Base-by-base conservation (phyloP, 2,888 invertebrate species). In the Diplazon laetatorius region DNA sequence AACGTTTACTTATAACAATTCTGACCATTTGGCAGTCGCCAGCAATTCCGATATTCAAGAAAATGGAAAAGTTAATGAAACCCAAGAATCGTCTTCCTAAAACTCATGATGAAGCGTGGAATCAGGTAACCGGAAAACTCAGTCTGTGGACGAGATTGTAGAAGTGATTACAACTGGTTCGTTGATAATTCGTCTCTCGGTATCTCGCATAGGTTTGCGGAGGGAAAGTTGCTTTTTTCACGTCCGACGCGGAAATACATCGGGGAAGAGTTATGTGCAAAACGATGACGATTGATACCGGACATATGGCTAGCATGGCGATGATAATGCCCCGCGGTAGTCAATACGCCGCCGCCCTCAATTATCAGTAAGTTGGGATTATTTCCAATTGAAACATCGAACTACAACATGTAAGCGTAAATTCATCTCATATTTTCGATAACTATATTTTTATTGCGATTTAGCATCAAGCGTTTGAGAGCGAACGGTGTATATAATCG, bases 141-240 rank as follows among this genome's bases (percentile, higher is more conserved):
- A 22, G 42, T 25, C 4, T 4, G n/a, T n/a, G 12, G 42, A n/a
- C 4, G n/a, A 42, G 37, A n/a, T n/a, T 2, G n/a, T 1, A 42
- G 14, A 8, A 10, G 5, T 30, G 16, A 48, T 20, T 8, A 1
- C n/a, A n/a, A n/a, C n/a, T 10, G 6, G 9, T 2, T 0, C 10
- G 20, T 20, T 48, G 10, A 18, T 48, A 10, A 42, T n/a, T 1
- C 4, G n/a, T 52, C 10, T 14, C 1, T 14, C 14, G n/a, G 6
- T 5, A 2, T 30, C 30, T n/a, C 14, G 6, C 5, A 1, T 20
- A 88, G 87, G 82, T 87, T 5, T 88, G 88, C 63, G 14, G 63
- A 10, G 80, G 78, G 30, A 85, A 80, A n/a, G 82, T 87, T 0
- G 88, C 83, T 1, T 86, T 87, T 66, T 85, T 83, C 44, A 20